These are phyloP conservation scores for Aporrectodea caliginosa DNA, from an alignment of 1,140 invertebrate genomes.

Conservation along the genomic window DNA sequence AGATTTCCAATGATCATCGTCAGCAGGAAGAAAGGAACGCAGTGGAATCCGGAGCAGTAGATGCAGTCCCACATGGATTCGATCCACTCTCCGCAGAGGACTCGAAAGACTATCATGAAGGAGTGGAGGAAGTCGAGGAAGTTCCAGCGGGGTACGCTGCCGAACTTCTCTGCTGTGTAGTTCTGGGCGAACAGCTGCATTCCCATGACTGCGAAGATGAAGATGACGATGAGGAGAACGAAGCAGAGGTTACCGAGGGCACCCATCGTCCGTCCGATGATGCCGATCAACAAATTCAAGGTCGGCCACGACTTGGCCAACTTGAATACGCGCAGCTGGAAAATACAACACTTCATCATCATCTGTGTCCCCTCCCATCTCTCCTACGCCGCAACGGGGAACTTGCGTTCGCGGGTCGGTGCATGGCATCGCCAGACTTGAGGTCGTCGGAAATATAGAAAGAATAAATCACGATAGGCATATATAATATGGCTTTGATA, in stretches of 20 bases:
- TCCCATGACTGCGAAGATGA: constrained; percentile 94
- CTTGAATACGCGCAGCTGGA: constrained; percentile 95
- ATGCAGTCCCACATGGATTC: constrained; percentile 96
- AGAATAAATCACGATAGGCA: too few species aligned
- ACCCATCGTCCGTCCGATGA: constrained; percentile 95
- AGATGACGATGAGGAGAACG: constrained; percentile 92
- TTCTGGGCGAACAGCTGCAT: constrained; percentile 92
- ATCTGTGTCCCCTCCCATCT: too few species aligned
- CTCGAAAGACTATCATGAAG: constrained; percentile 93
- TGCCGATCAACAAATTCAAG: constrained; percentile 94
- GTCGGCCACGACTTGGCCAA: constrained; percentile 98
- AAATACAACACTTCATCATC: too few species aligned
- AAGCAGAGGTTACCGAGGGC: constrained; percentile 93
- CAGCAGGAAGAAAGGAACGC: constrained; percentile 89
- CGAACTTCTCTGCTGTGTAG: constrained; percentile 40
- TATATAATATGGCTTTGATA: too few species aligned
- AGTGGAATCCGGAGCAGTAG: constrained; percentile 81
- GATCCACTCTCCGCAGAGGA: constrained; percentile 94
- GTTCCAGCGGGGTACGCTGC: constrained; percentile 68
- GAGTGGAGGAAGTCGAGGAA: constrained; percentile 96
- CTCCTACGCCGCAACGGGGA: too few species aligned
- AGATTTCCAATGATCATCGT: constrained; percentile 94
- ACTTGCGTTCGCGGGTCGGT: too few species aligned
- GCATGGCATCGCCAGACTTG: too few species aligned
- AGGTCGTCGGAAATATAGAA: too few species aligned